Conservation (phyloP, 2,888 invertebrate genomes). For the Bellardia pandia region DNA sequence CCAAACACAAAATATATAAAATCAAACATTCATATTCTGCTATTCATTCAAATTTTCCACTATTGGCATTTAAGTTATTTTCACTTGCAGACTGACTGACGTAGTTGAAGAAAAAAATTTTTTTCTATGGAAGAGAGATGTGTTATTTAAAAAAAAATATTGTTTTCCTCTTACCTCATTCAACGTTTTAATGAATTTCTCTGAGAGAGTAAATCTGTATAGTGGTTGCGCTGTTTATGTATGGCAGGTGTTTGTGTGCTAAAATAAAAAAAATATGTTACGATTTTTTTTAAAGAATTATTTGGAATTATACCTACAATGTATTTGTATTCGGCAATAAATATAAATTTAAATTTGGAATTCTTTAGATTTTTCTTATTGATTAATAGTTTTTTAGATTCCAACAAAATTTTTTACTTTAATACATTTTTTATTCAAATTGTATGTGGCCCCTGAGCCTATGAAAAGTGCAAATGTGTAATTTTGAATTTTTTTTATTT, state of each 20-base stretch:
- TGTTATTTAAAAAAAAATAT: not conserved
- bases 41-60: conserved; percentile 38
- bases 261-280: not conserved
- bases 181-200: conserved; percentile 5
- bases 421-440: not conserved
- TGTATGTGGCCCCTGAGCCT: no score
- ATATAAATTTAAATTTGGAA: not conserved
- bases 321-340: not conserved
- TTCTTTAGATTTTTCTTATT: not conserved
- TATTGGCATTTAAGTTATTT: conserved; percentile 19
- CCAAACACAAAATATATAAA: conserved; percentile 7
- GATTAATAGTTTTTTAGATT: not conserved
- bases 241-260: conserved; percentile 14
- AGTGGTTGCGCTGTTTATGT: conserved; percentile 39
- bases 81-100: conserved; percentile 16
- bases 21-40: conserved; percentile 10
- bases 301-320: conserved; percentile 2
- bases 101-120: conserved; percentile 18
- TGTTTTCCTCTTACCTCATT: conserved; percentile 28
- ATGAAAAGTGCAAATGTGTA: no score
- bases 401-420: not conserved
- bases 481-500: no score
- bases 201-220: conserved; percentile 1
- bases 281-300: not conserved
- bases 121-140: conserved; percentile 24